Base-by-base conservation (phyloP, 2,113 vertebrate genomes). In the Colossoma macropomum region DNA sequence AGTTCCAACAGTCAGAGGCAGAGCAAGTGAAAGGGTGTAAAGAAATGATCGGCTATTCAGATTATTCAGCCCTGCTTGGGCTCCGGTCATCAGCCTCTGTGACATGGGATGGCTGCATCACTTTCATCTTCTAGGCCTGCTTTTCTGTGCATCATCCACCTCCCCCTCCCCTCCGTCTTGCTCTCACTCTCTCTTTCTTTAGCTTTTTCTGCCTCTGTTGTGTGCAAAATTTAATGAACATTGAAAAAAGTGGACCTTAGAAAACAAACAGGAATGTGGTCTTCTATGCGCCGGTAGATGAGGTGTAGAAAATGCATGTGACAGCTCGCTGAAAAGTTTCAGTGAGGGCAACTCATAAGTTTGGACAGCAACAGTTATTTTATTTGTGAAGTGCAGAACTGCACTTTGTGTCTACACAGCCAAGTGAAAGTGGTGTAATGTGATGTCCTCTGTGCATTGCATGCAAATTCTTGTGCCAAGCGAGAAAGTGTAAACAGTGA, bases 31-130 rank as follows among this genome's bases (percentile, higher is more conserved):
- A 95, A 95, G 93, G 95, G 91, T 90, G 89, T 86, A 91, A 95
- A 96, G 95, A 96, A 96, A 95, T 93, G 95, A 96, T 93, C 94
- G 94, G 89, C 96, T 94, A 96, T 96, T 96, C 96, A 98, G 95
- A 96, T 95, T 95, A 95, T 95, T 95, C 94, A 92, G 92, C 86
- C 92, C 88, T 89, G 91, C 92, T 88, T 87, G 89, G 92, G 94
- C 95, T 94, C 87, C 86, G 92, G 92, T 96, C 95, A 92, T 94
- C 92, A 94, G 93, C 92, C 91, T 94, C 94, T 92, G 88, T 94
- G 94, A 96, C 94, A 95, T 93, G 92, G 89, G 95, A 96, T 95
- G 93, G 86, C 92, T 94, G 92, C 95, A 95, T 95, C 95, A 96
- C 97, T 97, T 97, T 97, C 96, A 97, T 98, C 95, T 97, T 88